A percentile compares a stretch with the other conserved stretches of the same genome.
Conservation (phyloP, 1,140 invertebrate genomes). For the Pantala flavescens region DNA sequence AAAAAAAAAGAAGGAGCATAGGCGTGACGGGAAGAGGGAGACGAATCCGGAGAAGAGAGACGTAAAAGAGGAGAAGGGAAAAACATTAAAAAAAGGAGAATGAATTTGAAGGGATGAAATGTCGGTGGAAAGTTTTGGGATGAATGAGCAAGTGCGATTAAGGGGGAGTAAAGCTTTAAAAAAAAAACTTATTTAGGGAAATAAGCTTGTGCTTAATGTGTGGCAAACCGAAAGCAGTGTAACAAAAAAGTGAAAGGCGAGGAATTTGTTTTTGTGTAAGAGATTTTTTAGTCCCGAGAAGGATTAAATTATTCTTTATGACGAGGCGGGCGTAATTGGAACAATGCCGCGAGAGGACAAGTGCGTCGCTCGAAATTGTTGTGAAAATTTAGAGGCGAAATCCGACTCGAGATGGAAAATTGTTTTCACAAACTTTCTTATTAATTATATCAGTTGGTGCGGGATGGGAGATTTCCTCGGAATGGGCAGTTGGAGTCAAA, state of each 20-base stretch:
- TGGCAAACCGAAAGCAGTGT: neutral
- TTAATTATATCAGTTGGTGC: too few species aligned
- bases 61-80: neutral
- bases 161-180: neutral
- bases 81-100: neutral
- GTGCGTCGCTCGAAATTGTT: neutral
- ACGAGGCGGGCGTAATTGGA: neutral
- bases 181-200: neutral
- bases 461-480: too few species aligned
- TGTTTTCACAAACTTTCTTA: too few species aligned
- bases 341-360: neutral
- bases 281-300: neutral
- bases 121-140: neutral
- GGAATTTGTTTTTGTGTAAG: neutral
- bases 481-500: too few species aligned
- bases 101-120: neutral
- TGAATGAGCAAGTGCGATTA: neutral
- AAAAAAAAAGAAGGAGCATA: neutral
- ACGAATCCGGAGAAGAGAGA: neutral
- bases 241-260: neutral
- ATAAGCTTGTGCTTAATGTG: neutral
- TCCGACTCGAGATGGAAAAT: too few species aligned
- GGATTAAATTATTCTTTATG: slow-evolving; percentile 9
- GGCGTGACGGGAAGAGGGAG: neutral
- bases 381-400: too few species aligned